Evolutionary conservation across 2,797 vertebrate species (phyloP), one percentile per base, ranked within the genome.

Genomic region (Neoniphon sammara): DNA sequence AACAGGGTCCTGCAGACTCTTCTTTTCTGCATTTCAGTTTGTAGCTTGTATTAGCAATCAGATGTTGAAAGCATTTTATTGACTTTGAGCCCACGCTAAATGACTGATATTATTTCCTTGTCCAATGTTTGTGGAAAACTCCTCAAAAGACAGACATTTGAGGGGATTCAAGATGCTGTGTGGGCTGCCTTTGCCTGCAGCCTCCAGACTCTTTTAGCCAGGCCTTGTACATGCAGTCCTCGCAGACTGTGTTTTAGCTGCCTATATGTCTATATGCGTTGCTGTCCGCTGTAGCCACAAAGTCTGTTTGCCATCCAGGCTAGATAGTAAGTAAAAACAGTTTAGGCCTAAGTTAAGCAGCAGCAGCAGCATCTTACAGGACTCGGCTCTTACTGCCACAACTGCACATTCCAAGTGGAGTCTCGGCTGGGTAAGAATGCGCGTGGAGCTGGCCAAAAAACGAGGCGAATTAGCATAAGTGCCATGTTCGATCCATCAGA

Each of bases 401-500:
- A 91, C 87, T 77, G 86, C 91, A 90, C 92, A 92, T 93, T 93
- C 90, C 90, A 81, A 70, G 47, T 8, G 64, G 79, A 84, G 90
- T 85, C 85, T 86, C 80, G 74, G 80, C 88, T 82, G 87, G 86
- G 86, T 86, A 84, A 86, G 79, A 92, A 91, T 81, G 79, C 65
- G 11, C 39, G 54, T 39, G 52, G 61, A 31, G 18, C 80, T 12
- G 80, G 86, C 88, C 87, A 89, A 82, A 79, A 89, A 88, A 81
- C 47, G 85, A 92, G 91, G 91, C 77, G 80, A 94, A 96, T 97
- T 97, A 96, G 92, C 95, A 96, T 97, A 96, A 93, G 91, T 95
- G 96, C 95, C 95, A 94, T 94, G 94, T 96, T 95, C 94, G 92
- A 96, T 96, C 94, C 92, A 91, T 96, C 95, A 95, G 89, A 84